Conservation (phyloP, 2,113 vertebrate genomes). For the Rhabdomys dilectus region DNA sequence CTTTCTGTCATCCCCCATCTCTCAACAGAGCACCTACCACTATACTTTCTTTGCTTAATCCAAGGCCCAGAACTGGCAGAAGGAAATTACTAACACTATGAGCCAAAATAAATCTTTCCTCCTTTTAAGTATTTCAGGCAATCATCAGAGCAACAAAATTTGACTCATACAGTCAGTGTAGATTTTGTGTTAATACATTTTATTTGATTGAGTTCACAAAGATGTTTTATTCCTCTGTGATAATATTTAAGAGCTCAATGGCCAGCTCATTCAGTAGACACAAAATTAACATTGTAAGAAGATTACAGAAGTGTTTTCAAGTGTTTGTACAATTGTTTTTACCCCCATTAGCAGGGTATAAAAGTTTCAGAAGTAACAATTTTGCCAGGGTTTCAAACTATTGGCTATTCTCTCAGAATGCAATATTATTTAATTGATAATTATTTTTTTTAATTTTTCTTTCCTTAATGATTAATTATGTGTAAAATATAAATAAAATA, state of each 20-base stretch:
- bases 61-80: background rate
- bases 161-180: background rate
- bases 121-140: no score
- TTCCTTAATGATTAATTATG: background rate
- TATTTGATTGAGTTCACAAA: slow-evolving; percentile 10
- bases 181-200: slow-evolving; percentile 21
- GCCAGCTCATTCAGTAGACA: background rate
- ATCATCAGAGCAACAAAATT: background rate
- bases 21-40: background rate
- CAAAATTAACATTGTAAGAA: slow-evolving; percentile 30
- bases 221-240: background rate
- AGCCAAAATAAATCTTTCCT: background rate
- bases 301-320: background rate
- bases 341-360: background rate
- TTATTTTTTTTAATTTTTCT: slow-evolving; percentile 4
- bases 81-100: background rate
- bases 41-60: background rate
- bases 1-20: background rate
- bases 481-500: background rate
- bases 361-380: background rate
- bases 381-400: background rate
- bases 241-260: slow-evolving; percentile 18
- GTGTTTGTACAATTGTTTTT: background rate
- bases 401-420: background rate
- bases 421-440: background rate